Base-by-base conservation (phyloP, 2,797 vertebrate genomes). In the Cichlasoma orientale region DNA sequence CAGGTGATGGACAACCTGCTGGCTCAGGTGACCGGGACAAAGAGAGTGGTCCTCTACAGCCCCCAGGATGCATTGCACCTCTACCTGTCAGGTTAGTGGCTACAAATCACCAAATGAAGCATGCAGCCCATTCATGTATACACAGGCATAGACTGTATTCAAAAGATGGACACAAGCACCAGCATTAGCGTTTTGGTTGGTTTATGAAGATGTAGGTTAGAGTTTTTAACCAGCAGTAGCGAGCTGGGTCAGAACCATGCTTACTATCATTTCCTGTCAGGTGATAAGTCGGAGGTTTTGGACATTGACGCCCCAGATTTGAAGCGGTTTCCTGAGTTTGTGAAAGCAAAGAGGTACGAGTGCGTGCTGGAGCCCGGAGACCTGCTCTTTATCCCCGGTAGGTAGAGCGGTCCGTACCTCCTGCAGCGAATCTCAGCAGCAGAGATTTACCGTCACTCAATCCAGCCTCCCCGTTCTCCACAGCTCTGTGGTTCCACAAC, bases 1-100 rank as follows among this genome's bases (percentile, higher is more conserved):
- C 86, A 99, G 98, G 97, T 99, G 88, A 99, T 99, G 97, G 98
- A 99, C 92, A 99, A 99, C 89, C 94, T 99, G 88, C 94, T 99
- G 93, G 97, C 98, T 92, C 98, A 99, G 94, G 96, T 99, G 87
- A 97, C 94, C 0, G 98, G 98, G 31, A 97, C 52, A 84, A 99
- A 99, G 89, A 92, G 95, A 84, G 96, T 99, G 72, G 92, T 96
- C 59, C 89, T 99, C 6, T 99, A 95, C 87, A 98, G 96, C 90
- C 98, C 98, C 83, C 96, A 85, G 89, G 98, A 99, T 93, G 96
- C 97, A 38, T 89, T 96, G 0, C 96, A 97, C 92, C 96, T 99
- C 7, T 98, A 99, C 93, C 93, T 99, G 86, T 95, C 96, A 95
- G 98, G 98, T 96, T 88, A 82, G 89, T 52, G 3, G n/a, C 29